Evolutionary conservation across 2,113 vertebrate genomes (phyloP).

Genomic region (Orcinus orca): DNA sequence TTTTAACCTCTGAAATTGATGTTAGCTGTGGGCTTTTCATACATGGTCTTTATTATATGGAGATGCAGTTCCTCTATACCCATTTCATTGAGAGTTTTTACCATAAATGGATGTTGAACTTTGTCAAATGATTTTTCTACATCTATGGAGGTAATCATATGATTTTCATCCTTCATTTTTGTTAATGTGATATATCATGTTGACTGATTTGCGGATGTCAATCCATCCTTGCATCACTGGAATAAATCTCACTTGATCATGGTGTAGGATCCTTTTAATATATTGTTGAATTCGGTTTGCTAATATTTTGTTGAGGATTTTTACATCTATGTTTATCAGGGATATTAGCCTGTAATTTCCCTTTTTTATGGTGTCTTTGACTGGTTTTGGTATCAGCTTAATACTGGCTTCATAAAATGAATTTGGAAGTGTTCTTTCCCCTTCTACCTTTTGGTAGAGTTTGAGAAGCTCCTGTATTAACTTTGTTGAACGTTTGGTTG

Average conservation of each 20-base stretch:
- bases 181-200: background rate
- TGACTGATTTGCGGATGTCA: background rate
- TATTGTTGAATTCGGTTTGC: background rate
- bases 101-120: background rate
- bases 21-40: background rate
- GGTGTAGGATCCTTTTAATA: background rate
- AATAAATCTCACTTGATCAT: background rate
- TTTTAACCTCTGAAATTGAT: background rate
- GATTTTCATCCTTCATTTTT: background rate
- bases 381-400: too few species aligned
- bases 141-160: background rate
- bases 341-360: background rate
- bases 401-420: too few species aligned
- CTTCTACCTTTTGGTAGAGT: too few species aligned
- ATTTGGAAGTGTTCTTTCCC: too few species aligned
- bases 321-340: background rate
- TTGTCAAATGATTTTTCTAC: background rate
- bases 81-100: background rate
- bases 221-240: background rate
- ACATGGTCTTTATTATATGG: background rate
- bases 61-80: background rate
- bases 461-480: too few species aligned
- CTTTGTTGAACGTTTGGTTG: too few species aligned
- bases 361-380: background rate
- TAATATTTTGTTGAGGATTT: background rate